phyloP scores from a whole-genome alignment of 1,140 invertebrate species.

The Zaprionus tsacasi region DNA sequence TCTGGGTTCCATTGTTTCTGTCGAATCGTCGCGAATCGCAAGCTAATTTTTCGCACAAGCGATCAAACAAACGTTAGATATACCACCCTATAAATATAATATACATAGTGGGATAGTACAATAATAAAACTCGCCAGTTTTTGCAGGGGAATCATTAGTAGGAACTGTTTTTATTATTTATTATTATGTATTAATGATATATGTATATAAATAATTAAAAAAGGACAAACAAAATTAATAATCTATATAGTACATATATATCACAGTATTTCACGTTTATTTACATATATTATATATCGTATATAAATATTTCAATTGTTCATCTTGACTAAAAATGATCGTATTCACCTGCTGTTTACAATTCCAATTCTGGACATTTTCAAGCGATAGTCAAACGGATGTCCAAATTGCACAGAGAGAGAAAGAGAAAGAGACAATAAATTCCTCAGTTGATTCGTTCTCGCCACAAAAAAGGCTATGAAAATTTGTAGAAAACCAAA shows the following conservation, averaged over 20 bases:
- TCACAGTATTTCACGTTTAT: too few relatives aligned
- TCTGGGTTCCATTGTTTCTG: constrained; percentile 34
- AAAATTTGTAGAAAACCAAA: constrained; percentile 47
- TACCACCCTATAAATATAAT: too few relatives aligned
- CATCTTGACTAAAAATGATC: neutral
- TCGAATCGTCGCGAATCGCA: constrained; percentile 20
- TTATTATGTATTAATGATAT: too few relatives aligned
- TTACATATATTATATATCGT: too few relatives aligned
- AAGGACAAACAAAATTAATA: too few relatives aligned
- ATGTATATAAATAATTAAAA: too few relatives aligned
- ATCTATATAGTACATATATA: too few relatives aligned
- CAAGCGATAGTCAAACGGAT: constrained; percentile 38
- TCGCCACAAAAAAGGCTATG: constrained; percentile 37
- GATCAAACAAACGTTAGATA: neutral
- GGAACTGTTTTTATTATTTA: neutral
- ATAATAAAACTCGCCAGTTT: neutral
- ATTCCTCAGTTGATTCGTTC: neutral
- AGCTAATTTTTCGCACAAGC: constrained; percentile 25
- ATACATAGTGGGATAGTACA: neutral
- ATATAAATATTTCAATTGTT: too few relatives aligned
- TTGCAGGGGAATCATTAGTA: neutral
- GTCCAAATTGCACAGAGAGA: constrained; percentile 46
- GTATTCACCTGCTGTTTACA: constrained; percentile 25
- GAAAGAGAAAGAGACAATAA: constrained; percentile 6
- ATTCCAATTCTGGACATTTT: constrained; percentile 24